A percentile compares a stretch with the other conserved stretches of the same genome.
phyloP scores from a whole-genome alignment of 2,888 invertebrate species.

The Acanthosoma haemorrhoidale region DNA sequence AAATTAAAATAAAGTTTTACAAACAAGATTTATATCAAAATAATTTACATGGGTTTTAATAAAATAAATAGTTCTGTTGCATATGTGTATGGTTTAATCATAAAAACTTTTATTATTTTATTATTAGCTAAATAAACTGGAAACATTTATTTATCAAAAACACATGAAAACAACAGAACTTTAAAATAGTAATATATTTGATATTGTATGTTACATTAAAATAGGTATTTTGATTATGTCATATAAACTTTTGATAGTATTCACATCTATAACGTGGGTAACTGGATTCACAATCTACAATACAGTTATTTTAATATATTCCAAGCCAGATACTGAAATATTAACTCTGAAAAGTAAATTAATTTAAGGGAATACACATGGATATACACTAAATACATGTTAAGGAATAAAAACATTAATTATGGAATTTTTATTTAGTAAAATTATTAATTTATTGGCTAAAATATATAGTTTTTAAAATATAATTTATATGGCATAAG shows the following conservation, averaged over 20 bases:
- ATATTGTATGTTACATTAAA: constrained; percentile 27
- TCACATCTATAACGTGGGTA: constrained; percentile 14
- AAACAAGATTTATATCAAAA: background rate
- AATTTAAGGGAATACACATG: background rate
- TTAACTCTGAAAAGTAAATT: background rate
- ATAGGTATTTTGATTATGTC: constrained; percentile 28
- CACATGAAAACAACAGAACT: constrained; percentile 9
- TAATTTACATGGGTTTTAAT: background rate
- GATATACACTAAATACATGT: background rate
- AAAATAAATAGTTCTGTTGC: background rate
- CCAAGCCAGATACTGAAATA: constrained; percentile 8
- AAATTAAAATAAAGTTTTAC: background rate
- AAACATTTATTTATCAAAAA: background rate
- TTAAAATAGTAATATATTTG: constrained; percentile 30
- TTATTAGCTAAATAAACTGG: background rate
- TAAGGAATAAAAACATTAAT: background rate
- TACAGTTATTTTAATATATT: constrained; percentile 5
- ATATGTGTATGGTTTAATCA: too few species aligned
- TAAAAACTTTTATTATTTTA: background rate
- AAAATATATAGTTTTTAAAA: background rate
- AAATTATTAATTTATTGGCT: background rate
- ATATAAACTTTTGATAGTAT: constrained; percentile 20
- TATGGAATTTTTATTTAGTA: background rate
- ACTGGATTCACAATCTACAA: constrained; percentile 3
- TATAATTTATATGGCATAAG: constrained; percentile 20